Conservation (phyloP, 2,113 vertebrate genomes). For the Xiphorhynchus elegans region DNA sequence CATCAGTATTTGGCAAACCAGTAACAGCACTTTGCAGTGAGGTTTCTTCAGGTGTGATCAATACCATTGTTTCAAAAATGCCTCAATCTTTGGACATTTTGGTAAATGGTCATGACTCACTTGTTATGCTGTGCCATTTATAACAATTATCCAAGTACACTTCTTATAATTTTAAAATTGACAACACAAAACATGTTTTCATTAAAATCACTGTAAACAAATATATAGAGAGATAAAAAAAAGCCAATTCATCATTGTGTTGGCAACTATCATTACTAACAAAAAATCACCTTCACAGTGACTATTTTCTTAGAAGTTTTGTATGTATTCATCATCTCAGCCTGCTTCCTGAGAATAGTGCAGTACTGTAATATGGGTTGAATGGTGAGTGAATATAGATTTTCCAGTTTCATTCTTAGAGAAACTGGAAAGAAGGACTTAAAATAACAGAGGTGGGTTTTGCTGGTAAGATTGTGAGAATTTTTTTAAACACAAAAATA, state of each 20-base stretch:
- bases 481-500: neutral
- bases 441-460: neutral
- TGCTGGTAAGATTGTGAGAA: neutral
- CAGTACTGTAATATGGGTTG: neutral
- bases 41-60: constrained; percentile 41
- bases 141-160: constrained; percentile 5
- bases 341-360: neutral
- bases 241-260: neutral
- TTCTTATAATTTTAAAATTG: constrained; percentile 28
- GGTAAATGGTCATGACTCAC: neutral
- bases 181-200: constrained; percentile 10
- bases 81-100: constrained; percentile 48
- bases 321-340: neutral
- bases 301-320: neutral
- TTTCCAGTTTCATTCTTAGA: neutral
- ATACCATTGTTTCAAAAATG: constrained; percentile 46
- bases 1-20: constrained; percentile 28
- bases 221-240: neutral
- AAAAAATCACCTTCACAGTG: neutral
- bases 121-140: neutral
- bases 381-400: neutral
- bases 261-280: neutral
- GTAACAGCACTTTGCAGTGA: constrained; percentile 4
- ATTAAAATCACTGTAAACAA: neutral
- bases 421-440: neutral